Conservation (phyloP, 1,140 invertebrate species). For the Drosophila dunni region DNA sequence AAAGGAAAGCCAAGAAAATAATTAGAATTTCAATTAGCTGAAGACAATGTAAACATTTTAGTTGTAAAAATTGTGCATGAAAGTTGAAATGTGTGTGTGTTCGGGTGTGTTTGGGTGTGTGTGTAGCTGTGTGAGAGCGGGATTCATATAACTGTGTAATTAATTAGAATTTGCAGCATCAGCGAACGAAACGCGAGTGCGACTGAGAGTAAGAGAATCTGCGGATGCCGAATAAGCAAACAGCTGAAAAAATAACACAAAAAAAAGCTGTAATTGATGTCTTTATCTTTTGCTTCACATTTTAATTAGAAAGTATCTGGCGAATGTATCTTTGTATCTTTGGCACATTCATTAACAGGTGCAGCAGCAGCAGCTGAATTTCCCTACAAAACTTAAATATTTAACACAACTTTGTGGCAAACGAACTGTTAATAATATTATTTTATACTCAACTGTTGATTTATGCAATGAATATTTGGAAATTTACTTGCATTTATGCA, state of each 20-base stretch:
- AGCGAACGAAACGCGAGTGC: conserved; percentile 18
- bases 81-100: conserved; percentile 13
- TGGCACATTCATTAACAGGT: conserved; percentile 22
- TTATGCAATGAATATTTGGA: conserved; percentile 33
- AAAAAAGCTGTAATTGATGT: conserved; percentile 47
- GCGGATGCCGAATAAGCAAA: conserved; percentile 27
- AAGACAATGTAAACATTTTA: conserved; percentile 41
- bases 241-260: conserved; percentile 10
- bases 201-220: conserved; percentile 17
- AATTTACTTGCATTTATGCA: conserved; percentile 35
- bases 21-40: conserved; percentile 54
- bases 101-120: neutral
- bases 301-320: conserved; percentile 51
- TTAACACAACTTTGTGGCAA: neutral
- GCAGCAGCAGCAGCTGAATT: conserved; percentile 10
- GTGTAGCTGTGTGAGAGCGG: conserved; percentile 5
- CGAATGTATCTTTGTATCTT: neutral
- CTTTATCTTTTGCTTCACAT: conserved; percentile 32
- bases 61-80: conserved; percentile 28
- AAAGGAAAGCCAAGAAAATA: conserved; percentile 22
- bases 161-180: conserved; percentile 63
- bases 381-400: too few species aligned
- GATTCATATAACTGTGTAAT: conserved; percentile 46
- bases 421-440: conserved; percentile 13
- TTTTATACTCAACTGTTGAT: conserved; percentile 13